Percentiles rank a stretch among this genome's conserved stretches.
Conservation (phyloP, 1,140 invertebrate genomes). For the Ephestia elutella region DNA sequence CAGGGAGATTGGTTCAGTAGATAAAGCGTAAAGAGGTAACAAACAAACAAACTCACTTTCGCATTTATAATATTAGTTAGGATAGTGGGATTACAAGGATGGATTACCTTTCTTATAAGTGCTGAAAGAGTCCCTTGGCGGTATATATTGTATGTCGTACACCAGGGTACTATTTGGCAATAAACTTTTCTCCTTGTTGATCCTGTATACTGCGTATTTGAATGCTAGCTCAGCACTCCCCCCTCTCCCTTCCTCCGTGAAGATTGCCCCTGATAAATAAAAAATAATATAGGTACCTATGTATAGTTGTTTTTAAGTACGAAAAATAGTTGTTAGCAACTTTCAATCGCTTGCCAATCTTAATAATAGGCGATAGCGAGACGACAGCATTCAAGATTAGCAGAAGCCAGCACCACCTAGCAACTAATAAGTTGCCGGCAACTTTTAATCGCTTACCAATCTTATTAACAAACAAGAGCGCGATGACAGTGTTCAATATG, state of each 20-base stretch:
- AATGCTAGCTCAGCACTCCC: constrained; percentile 90
- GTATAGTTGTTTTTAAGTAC: too few species aligned
- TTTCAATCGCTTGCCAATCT: constrained; percentile 73
- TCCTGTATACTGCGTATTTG: constrained; percentile 93
- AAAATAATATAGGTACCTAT: constrained; percentile 29
- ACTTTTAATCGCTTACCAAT: too few species aligned
- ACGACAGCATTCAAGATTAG: constrained; percentile 62
- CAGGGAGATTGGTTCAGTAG: too few species aligned
- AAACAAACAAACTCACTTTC: too few species aligned
- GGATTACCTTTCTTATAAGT: constrained; percentile 93
- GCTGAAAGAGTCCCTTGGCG: constrained; percentile 86
- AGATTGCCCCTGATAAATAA: constrained; percentile 93
- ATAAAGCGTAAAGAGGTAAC: too few species aligned
- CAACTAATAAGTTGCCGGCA: constrained; percentile 26
- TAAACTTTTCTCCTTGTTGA: constrained; percentile 89
- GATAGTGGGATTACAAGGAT: too few species aligned
- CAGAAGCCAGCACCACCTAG: constrained; percentile 57
- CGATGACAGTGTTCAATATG: constrained; percentile 57
- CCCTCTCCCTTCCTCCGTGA: constrained; percentile 90
- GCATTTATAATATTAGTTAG: too few species aligned
- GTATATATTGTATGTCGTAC: constrained; percentile 93
- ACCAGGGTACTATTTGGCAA: constrained; percentile 90
- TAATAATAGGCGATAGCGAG: constrained; percentile 78
- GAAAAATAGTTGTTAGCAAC: not conserved
- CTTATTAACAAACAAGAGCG: too few species aligned